These are phyloP conservation scores for Drosophila funebris DNA, from an alignment of 1,140 invertebrate species.

Conservation along the genomic window DNA sequence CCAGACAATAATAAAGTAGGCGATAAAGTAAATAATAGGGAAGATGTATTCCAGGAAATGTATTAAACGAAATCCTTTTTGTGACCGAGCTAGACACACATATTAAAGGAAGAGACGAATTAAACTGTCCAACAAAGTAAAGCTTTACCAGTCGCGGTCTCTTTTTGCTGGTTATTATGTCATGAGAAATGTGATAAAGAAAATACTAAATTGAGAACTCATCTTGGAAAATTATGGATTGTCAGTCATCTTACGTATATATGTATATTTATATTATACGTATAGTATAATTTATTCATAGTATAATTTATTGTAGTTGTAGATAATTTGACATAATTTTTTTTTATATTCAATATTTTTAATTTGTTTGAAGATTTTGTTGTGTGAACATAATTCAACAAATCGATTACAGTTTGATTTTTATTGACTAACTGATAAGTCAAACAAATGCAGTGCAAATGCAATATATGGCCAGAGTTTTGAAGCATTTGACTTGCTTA, in stretches of 20 bases:
- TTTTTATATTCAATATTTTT: not conserved
- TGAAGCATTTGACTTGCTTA: slow-evolving; percentile 1
- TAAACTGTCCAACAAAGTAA: not conserved
- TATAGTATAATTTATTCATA: no score
- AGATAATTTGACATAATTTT: not conserved
- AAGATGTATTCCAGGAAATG: no score
- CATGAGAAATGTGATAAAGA: no score
- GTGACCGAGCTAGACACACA: not conserved
- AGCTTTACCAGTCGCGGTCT: no score
- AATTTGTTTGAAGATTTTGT: slow-evolving; percentile 21
- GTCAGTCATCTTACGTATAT: no score
- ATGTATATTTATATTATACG: no score
- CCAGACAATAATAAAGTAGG: not conserved
- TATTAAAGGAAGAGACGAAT: not conserved
- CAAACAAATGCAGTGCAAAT: slow-evolving; percentile 21
- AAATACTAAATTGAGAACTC: not conserved
- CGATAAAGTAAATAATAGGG: no score
- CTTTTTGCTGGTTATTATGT: no score
- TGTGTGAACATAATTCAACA: slow-evolving; percentile 11
- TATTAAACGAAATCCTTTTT: no score
- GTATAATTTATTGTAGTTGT: no score
- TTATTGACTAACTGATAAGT: slow-evolving; percentile 31
- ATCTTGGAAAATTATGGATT: not conserved
- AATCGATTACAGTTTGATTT: slow-evolving; percentile 39
- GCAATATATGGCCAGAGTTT: slow-evolving; percentile 14